Evolutionary conservation across 2,888 invertebrate species (phyloP).

Genomic region (Pimpla rufipes): DNA sequence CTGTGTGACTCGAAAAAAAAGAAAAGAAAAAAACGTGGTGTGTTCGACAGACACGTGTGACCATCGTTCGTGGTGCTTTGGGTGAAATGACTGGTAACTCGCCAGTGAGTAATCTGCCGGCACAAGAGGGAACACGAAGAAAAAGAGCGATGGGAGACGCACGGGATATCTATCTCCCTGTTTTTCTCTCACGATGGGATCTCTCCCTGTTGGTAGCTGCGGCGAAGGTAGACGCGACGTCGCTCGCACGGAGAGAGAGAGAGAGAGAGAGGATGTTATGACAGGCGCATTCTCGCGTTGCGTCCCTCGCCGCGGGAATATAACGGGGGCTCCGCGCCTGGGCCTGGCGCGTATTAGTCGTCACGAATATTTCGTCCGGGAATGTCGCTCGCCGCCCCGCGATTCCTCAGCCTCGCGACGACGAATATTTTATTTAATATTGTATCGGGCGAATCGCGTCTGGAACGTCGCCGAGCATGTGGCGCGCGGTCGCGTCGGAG

Average conservation of each 20-base stretch:
- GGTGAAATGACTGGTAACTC: background rate
- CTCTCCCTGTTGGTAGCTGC: background rate
- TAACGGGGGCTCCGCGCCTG: background rate
- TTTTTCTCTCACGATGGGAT: constrained; percentile 16
- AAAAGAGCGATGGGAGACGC: background rate
- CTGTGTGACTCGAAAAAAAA: too few relatives aligned
- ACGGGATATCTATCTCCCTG: constrained; percentile 19
- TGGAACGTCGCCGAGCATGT: constrained; percentile 80
- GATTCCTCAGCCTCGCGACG: background rate
- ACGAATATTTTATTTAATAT: constrained; percentile 83
- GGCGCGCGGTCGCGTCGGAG: constrained; percentile 70
- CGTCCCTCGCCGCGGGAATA: background rate
- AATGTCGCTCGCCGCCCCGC: constrained; percentile 3
- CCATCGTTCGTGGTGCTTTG: background rate
- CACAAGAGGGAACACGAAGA: background rate
- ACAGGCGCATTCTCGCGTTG: constrained; percentile 41
- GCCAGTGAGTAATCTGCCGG: background rate
- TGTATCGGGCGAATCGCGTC: constrained; percentile 80
- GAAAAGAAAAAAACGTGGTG: too few relatives aligned
- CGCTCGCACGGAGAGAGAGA: background rate
- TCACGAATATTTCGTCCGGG: constrained; percentile 43
- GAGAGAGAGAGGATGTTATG: constrained; percentile 21
- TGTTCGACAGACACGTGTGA: background rate
- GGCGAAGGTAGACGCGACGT: constrained; percentile 31
- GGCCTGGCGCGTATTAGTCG: constrained; percentile 6